phyloP scores from a whole-genome alignment of 2,113 vertebrate genomes.

The Epinephelus cyanopodus region DNA sequence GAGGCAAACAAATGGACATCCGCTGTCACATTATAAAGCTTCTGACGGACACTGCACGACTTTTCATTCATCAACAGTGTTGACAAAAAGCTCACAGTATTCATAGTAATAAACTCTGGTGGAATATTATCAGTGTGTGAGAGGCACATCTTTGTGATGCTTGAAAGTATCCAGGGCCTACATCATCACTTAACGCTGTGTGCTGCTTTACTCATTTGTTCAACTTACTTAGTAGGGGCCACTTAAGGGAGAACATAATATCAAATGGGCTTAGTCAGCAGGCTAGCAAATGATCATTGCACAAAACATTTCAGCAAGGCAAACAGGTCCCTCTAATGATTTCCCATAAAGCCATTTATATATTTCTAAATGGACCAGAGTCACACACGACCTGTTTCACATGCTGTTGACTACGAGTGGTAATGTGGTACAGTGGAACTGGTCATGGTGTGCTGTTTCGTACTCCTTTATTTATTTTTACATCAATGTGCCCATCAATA shows the following conservation, averaged over 20 bases:
- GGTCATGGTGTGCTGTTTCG: constrained; percentile 33
- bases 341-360: constrained; percentile 66
- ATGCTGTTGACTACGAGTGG: constrained; percentile 40
- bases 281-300: constrained; percentile 47
- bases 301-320: constrained; percentile 57
- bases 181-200: constrained; percentile 1
- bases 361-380: constrained; percentile 39
- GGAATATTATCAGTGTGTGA: constrained; percentile 28
- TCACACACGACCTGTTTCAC: constrained; percentile 40
- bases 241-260: constrained; percentile 54
- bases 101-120: constrained; percentile 18
- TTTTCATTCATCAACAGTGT: constrained; percentile 17
- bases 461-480: constrained; percentile 34
- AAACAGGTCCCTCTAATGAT: constrained; percentile 66
- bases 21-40: constrained; percentile 12
- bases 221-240: constrained; percentile 38
- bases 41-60: neutral
- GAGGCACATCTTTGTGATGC: constrained; percentile 39
- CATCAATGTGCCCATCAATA: constrained; percentile 34
- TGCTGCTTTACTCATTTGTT: constrained; percentile 48
- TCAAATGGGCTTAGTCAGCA: constrained; percentile 66
- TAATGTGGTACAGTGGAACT: constrained; percentile 39
- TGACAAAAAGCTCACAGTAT: neutral
- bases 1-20: constrained; percentile 22
- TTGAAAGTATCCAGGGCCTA: neutral